These are phyloP conservation scores for Euproctis similis DNA, from an alignment of 2,888 invertebrate species.

Conservation along the genomic window DNA sequence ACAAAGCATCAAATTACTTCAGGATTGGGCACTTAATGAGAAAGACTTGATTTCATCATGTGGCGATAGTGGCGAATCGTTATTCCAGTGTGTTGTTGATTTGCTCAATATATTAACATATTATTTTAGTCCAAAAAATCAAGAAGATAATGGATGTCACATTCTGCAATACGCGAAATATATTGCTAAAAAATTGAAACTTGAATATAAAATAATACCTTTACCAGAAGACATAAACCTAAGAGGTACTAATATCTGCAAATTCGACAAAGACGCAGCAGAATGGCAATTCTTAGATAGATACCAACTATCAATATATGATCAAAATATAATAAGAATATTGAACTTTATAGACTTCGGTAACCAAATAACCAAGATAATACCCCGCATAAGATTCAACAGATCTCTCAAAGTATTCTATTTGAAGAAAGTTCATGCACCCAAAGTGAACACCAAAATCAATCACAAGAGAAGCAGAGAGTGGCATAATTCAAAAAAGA, in stretches of 20 bases:
- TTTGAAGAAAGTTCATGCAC: slow-evolving; percentile 45
- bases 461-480: slow-evolving; percentile 59
- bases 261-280: slow-evolving; percentile 79
- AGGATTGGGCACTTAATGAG: slow-evolving; percentile 89
- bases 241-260: slow-evolving; percentile 81
- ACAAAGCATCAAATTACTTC: slow-evolving; percentile 83
- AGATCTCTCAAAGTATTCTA: slow-evolving; percentile 65
- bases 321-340: slow-evolving; percentile 84
- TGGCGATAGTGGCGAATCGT: slow-evolving; percentile 84
- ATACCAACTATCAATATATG: slow-evolving; percentile 73
- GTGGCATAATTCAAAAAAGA: slow-evolving; percentile 64
- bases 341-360: slow-evolving; percentile 89
- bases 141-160: slow-evolving; percentile 31
- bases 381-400: slow-evolving; percentile 81
- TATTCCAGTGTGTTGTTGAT: slow-evolving; percentile 87
- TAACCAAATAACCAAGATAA: slow-evolving; percentile 79
- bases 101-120: slow-evolving; percentile 87
- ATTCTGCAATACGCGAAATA: slow-evolving; percentile 47
- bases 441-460: slow-evolving; percentile 53
- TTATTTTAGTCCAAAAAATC: slow-evolving; percentile 67
- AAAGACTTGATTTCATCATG: slow-evolving; percentile 86
- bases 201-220: slow-evolving; percentile 79
- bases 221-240: slow-evolving; percentile 85
- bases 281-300: slow-evolving; percentile 81
- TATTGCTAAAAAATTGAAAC: slow-evolving; percentile 67